A percentile compares a stretch with the other conserved stretches of the same genome.
Evolutionary conservation across 2,888 invertebrate genomes (phyloP).

Genomic region (Hyppa rectilinea): DNA sequence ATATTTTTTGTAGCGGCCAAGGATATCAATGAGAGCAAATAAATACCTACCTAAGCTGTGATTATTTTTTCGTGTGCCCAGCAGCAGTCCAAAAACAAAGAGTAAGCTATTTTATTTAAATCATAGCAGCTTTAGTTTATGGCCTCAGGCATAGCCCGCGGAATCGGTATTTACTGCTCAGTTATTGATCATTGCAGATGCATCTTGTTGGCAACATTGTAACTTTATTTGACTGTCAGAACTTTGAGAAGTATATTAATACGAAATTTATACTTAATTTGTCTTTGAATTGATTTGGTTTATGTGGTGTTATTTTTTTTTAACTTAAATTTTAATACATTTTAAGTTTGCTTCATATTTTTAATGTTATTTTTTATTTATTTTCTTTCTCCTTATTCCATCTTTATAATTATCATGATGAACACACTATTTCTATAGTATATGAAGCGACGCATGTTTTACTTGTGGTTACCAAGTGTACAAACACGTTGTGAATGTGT

Average conservation of each 20-base stretch:
- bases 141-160: constrained; percentile 45
- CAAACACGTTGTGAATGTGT: no score
- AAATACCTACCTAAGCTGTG: background rate
- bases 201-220: constrained; percentile 42
- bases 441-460: no score
- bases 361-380: background rate
- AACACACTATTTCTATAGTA: no score
- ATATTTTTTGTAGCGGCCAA: constrained; percentile 5
- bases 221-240: constrained; percentile 27
- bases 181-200: constrained; percentile 49
- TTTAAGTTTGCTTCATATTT: background rate
- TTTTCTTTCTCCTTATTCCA: background rate
- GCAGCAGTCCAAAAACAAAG: background rate
- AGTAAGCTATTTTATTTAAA: constrained; percentile 28
- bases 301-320: background rate
- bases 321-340: background rate
- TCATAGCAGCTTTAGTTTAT: constrained; percentile 26
- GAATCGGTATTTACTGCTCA: constrained; percentile 46
- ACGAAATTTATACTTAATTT: background rate
- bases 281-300: background rate
- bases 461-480: no score
- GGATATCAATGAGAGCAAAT: background rate
- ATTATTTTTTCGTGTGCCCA: constrained; percentile 3
- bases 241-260: constrained; percentile 22
- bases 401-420: background rate